Percentiles rank a stretch among this genome's conserved stretches.
These are phyloP conservation scores for Acestrorhynchus altus DNA, from an alignment of 2,797 vertebrate species.

Conservation along the genomic window DNA sequence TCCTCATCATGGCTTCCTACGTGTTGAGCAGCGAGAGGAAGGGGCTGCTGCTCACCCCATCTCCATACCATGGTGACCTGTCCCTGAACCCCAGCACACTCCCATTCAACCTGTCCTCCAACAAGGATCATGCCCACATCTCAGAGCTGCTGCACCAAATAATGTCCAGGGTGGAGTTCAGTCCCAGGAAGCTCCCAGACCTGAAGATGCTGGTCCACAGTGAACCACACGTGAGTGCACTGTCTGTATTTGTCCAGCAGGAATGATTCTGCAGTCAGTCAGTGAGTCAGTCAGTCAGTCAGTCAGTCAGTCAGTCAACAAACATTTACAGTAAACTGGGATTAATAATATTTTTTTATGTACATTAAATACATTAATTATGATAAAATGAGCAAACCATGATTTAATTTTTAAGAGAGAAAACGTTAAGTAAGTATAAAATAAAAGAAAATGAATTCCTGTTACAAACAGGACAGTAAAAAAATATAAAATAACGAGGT, in stretches of 20 bases:
- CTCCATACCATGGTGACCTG: slow-evolving; percentile 83
- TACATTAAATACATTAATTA: no score
- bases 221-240: slow-evolving; percentile 86
- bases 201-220: slow-evolving; percentile 81
- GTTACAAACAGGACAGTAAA: no score
- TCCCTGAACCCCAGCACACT: slow-evolving; percentile 79
- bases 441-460: no score
- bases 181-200: slow-evolving; percentile 79
- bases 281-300: no score
- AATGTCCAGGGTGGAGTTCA: slow-evolving; percentile 83
- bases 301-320: no score
- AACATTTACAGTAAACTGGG: no score
- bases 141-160: slow-evolving; percentile 84
- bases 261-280: no score
- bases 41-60: slow-evolving; percentile 82
- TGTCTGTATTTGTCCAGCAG: not conserved
- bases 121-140: slow-evolving; percentile 83
- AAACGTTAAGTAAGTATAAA: no score
- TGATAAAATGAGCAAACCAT: no score
- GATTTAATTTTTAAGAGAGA: no score
- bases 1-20: slow-evolving; percentile 91
- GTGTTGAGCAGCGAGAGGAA: slow-evolving; percentile 87
- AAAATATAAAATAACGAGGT: no score
- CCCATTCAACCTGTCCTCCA: slow-evolving; percentile 81
- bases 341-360: no score